Percentiles rank a stretch among this genome's conserved stretches.
Evolutionary conservation across 2,888 invertebrate genomes (phyloP).

Genomic region (Brassicogethes aeneus): DNA sequence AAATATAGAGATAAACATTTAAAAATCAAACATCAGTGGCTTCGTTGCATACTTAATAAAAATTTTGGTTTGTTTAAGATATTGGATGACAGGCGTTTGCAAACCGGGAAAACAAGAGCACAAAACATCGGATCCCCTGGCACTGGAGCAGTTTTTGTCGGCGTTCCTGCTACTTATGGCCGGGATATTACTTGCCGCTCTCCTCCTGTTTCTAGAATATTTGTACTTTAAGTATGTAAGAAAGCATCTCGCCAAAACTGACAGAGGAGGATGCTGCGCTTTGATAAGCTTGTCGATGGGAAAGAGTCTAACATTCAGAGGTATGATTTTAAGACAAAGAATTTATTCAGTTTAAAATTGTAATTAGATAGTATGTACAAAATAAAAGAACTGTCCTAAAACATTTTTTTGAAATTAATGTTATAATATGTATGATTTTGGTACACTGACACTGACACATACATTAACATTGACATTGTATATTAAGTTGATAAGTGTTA

Average conservation of each 20-base stretch:
- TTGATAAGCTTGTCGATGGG: slow-evolving; percentile 87
- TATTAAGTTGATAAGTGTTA: no score
- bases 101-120: slow-evolving; percentile 74
- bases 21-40: no score
- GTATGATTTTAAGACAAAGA: no score
- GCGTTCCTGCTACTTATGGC: slow-evolving; percentile 93
- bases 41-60: no score
- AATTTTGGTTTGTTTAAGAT: slow-evolving; percentile 37
- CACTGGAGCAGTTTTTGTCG: slow-evolving; percentile 92
- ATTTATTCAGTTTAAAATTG: no score
- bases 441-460: no score
- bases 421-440: no score
- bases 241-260: slow-evolving; percentile 77
- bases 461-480: no score
- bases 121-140: slow-evolving; percentile 82
- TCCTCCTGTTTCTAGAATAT: slow-evolving; percentile 83
- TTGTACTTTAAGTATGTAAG: slow-evolving; percentile 91
- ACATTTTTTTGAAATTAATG: no score
- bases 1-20: no score
- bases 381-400: no score
- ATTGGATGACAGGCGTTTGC: slow-evolving; percentile 92
- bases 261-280: slow-evolving; percentile 87
- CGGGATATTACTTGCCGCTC: slow-evolving; percentile 83
- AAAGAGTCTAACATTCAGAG: slow-evolving; percentile 76
- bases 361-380: no score